phyloP scores from a whole-genome alignment of 2,113 vertebrate species.

The Ibidorhyncha struthersii region DNA sequence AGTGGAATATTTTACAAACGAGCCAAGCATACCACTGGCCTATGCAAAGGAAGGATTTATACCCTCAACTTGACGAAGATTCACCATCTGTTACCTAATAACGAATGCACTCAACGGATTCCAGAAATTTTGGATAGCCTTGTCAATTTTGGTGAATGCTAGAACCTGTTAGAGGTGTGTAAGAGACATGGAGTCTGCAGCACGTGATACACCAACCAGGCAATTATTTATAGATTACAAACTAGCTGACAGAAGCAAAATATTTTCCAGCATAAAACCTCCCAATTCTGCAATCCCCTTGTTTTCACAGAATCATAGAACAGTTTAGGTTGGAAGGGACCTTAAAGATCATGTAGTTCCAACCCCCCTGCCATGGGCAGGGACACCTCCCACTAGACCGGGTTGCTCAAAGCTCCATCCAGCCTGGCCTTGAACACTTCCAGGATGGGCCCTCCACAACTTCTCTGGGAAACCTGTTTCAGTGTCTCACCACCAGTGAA shows the following conservation, averaged over 20 bases:
- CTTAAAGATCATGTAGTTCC: too few species aligned
- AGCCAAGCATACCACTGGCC: not conserved
- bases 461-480: too few species aligned
- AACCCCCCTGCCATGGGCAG: too few species aligned
- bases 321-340: too few species aligned
- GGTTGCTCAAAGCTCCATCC: too few species aligned
- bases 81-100: not conserved
- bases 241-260: slow-evolving; percentile 1
- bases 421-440: too few species aligned
- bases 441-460: too few species aligned
- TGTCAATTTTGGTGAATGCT: not conserved
- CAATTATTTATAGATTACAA: slow-evolving; percentile 32
- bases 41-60: not conserved
- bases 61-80: not conserved
- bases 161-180: not conserved
- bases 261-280: not conserved
- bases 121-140: not conserved
- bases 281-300: not conserved
- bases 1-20: not conserved
- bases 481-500: too few species aligned
- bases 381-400: too few species aligned
- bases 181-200: not conserved
- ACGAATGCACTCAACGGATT: not conserved
- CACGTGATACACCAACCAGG: not conserved
- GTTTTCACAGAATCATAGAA: not conserved